Evolutionary conservation across 2,888 invertebrate species (phyloP).

Genomic region (Zaprionus lineosus): DNA sequence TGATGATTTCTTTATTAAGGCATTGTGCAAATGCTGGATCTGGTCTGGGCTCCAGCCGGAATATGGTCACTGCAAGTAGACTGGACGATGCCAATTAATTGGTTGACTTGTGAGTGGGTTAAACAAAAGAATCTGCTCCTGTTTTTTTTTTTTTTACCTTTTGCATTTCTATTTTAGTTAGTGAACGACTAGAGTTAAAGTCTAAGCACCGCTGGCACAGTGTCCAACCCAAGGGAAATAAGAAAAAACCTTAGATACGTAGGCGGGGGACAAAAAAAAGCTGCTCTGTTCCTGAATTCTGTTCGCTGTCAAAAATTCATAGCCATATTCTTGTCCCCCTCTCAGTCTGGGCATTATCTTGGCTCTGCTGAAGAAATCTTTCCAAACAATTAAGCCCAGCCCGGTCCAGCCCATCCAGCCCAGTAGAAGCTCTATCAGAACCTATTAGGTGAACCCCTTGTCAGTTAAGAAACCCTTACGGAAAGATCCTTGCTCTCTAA

Average conservation of each 20-base stretch:
- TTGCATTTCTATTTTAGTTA: too few species aligned
- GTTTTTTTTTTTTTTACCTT: too few species aligned
- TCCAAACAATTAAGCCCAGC: slow-evolving; percentile 68
- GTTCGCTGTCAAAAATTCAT: too few species aligned
- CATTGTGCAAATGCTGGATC: slow-evolving; percentile 38
- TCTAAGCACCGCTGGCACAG: too few species aligned
- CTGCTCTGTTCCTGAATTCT: too few species aligned
- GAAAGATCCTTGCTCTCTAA: slow-evolving; percentile 15
- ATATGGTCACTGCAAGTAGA: slow-evolving; percentile 42
- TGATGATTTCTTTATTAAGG: slow-evolving; percentile 67
- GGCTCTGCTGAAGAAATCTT: slow-evolving; percentile 39
- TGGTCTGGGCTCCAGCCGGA: slow-evolving; percentile 33
- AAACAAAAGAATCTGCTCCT: slow-evolving; percentile 63
- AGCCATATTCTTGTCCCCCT: too few species aligned
- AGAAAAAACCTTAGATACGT: too few species aligned
- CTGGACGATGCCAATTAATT: slow-evolving; percentile 63
- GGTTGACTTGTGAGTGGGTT: slow-evolving; percentile 26
- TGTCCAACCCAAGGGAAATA: too few species aligned
- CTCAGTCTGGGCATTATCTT: slow-evolving; percentile 4
- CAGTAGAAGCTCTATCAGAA: slow-evolving; percentile 18
- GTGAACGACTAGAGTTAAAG: slow-evolving; percentile 54
- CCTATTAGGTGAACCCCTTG: slow-evolving; percentile 51
- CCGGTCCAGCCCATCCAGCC: slow-evolving; percentile 71
- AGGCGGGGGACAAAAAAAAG: too few species aligned
- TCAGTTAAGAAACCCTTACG: slow-evolving; percentile 32